Conservation (phyloP, 64 coral and sea anemone species). For the Orbicella faveolata region DNA sequence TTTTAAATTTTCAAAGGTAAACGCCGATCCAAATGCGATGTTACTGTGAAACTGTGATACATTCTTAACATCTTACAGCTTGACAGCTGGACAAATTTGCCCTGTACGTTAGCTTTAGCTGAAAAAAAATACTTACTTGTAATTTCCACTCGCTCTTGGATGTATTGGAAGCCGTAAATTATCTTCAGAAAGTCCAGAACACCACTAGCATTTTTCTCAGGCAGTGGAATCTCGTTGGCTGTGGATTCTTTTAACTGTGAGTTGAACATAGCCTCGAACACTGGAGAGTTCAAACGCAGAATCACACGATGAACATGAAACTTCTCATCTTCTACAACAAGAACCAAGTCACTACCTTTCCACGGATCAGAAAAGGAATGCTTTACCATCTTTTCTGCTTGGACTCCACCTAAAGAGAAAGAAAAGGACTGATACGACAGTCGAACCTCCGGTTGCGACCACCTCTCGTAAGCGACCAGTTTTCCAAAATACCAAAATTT, state of each 20-base stretch:
- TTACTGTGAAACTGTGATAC: no score
- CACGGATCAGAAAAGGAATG: conserved; percentile 48
- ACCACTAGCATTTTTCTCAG: background rate
- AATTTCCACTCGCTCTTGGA: background rate
- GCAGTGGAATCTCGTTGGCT: background rate
- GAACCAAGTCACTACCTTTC: conserved; percentile 50
- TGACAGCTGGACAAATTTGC: no score
- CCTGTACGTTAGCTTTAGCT: no score
- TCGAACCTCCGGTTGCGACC: no score
- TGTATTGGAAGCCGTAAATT: background rate
- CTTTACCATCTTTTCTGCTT: background rate
- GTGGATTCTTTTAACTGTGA: background rate
- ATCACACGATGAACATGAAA: conserved; percentile 59
- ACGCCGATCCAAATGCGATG: no score
- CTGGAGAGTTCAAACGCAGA: conserved; percentile 34
- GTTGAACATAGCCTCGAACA: conserved; percentile 56
- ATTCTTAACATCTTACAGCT: no score
- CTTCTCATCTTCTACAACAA: conserved; percentile 39
- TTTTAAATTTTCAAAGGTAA: no score
- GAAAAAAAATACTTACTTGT: background rate
- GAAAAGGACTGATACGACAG: no score
- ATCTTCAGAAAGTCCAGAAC: conserved; percentile 1
- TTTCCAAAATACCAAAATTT: no score
- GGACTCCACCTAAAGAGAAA: no score
- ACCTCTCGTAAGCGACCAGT: no score